phyloP scores from a whole-genome alignment of 2,113 vertebrate species.

The Neodon shergylaensis region DNA sequence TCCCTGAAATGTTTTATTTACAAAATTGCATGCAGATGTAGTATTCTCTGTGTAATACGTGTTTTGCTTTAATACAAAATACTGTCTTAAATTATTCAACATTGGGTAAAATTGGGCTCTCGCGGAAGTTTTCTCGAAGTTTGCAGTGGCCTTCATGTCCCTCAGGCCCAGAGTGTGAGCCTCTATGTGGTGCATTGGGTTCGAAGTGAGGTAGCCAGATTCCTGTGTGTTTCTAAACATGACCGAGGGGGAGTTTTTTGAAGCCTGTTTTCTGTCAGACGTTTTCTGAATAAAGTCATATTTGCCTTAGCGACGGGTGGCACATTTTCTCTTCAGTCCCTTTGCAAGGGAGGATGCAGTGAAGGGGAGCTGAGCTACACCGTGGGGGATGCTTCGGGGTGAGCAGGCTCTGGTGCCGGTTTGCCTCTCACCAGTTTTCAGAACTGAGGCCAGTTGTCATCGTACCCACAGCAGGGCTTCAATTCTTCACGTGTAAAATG shows the following conservation, averaged over 20 bases:
- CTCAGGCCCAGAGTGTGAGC: not conserved
- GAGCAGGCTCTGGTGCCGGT: not conserved
- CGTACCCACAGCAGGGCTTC: not conserved
- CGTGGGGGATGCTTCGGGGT: not conserved
- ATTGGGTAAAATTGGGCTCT: not conserved
- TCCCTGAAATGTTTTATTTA: constrained; percentile 7
- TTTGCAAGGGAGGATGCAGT: not conserved
- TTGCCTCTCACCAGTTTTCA: not conserved
- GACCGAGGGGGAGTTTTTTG: not conserved
- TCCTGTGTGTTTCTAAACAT: constrained; percentile 10
- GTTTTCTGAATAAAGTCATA: not conserved
- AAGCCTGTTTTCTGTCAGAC: not conserved
- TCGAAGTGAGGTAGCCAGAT: not conserved
- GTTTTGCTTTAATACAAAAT: constrained; percentile 22
- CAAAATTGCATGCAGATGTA: not conserved
- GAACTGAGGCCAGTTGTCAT: not conserved
- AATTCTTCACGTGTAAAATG: not conserved
- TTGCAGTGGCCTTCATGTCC: not conserved
- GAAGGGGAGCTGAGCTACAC: not conserved
- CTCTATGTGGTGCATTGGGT: not conserved
- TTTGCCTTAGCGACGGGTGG: not conserved
- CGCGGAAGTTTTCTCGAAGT: not conserved
- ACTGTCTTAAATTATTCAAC: not conserved
- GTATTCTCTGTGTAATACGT: not conserved
- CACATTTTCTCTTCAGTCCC: not conserved